phyloP scores from a whole-genome alignment of 1,140 invertebrate species.

The Holcopasites calliopsidis region DNA sequence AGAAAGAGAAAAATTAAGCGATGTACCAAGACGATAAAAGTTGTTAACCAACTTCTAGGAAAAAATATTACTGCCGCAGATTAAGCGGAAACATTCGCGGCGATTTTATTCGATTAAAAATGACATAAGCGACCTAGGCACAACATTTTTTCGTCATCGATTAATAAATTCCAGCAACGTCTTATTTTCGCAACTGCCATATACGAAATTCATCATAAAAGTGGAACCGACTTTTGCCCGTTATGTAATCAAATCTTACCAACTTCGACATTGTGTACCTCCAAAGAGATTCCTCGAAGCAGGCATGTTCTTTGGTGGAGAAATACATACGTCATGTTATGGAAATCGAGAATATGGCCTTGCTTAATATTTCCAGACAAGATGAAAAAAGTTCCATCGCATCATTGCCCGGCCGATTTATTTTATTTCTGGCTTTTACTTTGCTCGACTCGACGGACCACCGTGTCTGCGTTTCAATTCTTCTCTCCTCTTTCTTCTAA shows the following conservation, averaged over 20 bases:
- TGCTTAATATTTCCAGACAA: neutral
- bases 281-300: neutral
- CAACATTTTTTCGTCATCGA: no score
- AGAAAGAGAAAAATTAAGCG: conserved; percentile 35
- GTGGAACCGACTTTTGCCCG: neutral
- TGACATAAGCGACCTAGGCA: no score
- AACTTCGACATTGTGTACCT: neutral
- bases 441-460: neutral
- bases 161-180: no score
- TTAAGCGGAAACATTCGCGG: no score
- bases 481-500: neutral
- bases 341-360: conserved; percentile 6
- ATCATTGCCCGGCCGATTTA: neutral
- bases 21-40: neutral
- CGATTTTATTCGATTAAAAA: no score
- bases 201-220: neutral
- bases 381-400: neutral
- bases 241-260: neutral
- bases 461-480: neutral
- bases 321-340: neutral
- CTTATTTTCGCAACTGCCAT: neutral
- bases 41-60: neutral
- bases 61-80: no score
- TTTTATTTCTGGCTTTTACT: neutral
- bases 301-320: no score